These are phyloP conservation scores for Caenorhabditis brenneri DNA, from an alignment of 1,140 invertebrate genomes.

Conservation along the genomic window DNA sequence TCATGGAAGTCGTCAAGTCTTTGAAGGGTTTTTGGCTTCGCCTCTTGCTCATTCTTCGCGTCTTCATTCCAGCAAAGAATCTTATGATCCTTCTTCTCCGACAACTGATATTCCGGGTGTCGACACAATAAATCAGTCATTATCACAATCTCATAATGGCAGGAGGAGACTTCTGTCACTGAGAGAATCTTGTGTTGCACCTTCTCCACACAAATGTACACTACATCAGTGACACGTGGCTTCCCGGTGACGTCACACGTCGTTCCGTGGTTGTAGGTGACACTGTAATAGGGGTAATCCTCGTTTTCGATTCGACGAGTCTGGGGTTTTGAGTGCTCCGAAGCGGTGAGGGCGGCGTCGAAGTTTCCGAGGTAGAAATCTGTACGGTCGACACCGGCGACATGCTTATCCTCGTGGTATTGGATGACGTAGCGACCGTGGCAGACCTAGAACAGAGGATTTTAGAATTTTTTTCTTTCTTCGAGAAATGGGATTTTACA, in stretches of 20 bases:
- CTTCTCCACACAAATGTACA: conserved; percentile 53
- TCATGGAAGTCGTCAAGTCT: conserved; percentile 12
- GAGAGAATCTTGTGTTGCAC: conserved; percentile 86
- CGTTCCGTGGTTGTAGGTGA: conserved; percentile 75
- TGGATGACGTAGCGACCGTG: conserved; percentile 53
- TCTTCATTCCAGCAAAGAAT: conserved; percentile 2
- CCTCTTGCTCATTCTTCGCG: conserved; percentile 9
- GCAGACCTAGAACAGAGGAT: conserved; percentile 35
- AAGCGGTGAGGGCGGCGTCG: background rate
- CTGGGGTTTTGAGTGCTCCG: conserved; percentile 55
- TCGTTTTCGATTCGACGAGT: conserved; percentile 49
- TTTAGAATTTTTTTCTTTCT: background rate
- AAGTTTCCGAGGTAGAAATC: conserved; percentile 51
- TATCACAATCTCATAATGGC: conserved; percentile 89
- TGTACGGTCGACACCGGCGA: background rate
- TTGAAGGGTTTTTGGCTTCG: conserved; percentile 39
- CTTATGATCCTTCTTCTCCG: conserved; percentile 28
- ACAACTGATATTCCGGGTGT: conserved; percentile 82
- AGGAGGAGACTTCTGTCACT: conserved; percentile 88
- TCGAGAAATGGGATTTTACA: background rate
- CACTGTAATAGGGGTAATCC: conserved; percentile 52
- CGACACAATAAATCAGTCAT: conserved; percentile 83
- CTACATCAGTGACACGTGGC: conserved; percentile 80
- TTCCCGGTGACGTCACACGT: conserved; percentile 86
- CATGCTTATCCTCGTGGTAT: conserved; percentile 54